Evolutionary conservation across 1,140 invertebrate genomes (phyloP), one percentile per base, ranked within the genome.

Genomic region (Drepana arcuata): DNA sequence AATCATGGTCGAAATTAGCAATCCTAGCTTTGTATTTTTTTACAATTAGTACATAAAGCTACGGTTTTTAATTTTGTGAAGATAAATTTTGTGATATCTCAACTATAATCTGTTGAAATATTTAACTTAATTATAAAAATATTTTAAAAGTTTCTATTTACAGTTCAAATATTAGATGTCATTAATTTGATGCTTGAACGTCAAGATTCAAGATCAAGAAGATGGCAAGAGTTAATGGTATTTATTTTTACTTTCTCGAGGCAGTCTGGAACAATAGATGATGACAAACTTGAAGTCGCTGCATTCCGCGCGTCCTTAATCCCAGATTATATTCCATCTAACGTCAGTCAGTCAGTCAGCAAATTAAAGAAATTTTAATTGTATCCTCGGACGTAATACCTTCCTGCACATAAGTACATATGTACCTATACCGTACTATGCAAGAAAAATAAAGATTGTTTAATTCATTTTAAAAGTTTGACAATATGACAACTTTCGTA

Each of bases 281-380:
- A 46, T 31, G 40, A 49, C 39, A 38, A 34, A 16, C 23, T 31
- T 28, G 27, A 29, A 14, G 32, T 23, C 39, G 33, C 11, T 10
- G 9, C 14, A 39, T 40, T 42, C 39, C 34, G 30, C 31, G 41
- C 41, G 26, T 37, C 48, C 43, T 48, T 45, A 55, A 55, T 51
- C 56, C 45, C 43, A 45, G 51, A 51, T 39, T 55, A 55, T 55
- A 46, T 36, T 38, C 48, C 48, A 51, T 45, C 44, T 48, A 34
- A 43, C 27, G n/a, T n/a, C n/a, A n/a, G n/a, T n/a, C n/a, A n/a
- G n/a, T n/a, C n/a, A n/a, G n/a, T n/a, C n/a, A n/a, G n/a, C n/a
- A n/a, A n/a, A n/a, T n/a, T n/a, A n/a, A n/a, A n/a, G n/a, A n/a
- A n/a, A n/a, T n/a, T n/a, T n/a, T n/a, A n/a, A n/a, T n/a, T n/a